phyloP scores from a whole-genome alignment of 2,113 vertebrate genomes.

The Ceratotherium simum region DNA sequence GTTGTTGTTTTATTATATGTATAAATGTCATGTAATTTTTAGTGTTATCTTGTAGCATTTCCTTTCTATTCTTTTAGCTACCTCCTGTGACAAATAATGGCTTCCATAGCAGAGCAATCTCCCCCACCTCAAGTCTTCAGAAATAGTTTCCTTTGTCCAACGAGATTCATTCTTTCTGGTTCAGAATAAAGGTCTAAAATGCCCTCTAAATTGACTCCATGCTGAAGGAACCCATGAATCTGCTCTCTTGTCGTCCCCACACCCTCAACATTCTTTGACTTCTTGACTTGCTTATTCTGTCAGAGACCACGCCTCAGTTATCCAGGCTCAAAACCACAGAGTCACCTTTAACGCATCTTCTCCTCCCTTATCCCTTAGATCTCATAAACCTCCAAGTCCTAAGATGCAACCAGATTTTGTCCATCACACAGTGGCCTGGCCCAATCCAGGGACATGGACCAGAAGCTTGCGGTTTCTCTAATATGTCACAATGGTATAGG shows the following conservation, averaged over 20 bases:
- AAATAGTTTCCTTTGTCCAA: not conserved
- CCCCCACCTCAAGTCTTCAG: not conserved
- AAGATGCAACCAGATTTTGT: constrained; percentile 13
- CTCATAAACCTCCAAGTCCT: not conserved
- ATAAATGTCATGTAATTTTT: not conserved
- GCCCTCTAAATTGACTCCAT: not conserved
- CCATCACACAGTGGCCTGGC: not conserved
- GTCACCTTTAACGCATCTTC: not conserved
- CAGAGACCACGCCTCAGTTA: not conserved
- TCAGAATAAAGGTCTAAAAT: not conserved
- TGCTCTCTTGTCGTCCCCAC: not conserved
- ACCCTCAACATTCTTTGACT: not conserved
- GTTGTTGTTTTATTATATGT: not conserved
- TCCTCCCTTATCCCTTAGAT: not conserved
- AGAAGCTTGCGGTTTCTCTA: not conserved
- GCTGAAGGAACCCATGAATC: not conserved
- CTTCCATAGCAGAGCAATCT: not conserved
- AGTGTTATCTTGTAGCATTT: not conserved
- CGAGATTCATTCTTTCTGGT: not conserved
- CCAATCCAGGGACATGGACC: not conserved
- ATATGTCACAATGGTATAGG: not conserved
- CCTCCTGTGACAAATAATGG: not conserved
- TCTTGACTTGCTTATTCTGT: not conserved
- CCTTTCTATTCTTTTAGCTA: not conserved
- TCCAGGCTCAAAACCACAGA: not conserved